phyloP scores from a whole-genome alignment of 2,888 invertebrate species.

The Campoplex nolae region DNA sequence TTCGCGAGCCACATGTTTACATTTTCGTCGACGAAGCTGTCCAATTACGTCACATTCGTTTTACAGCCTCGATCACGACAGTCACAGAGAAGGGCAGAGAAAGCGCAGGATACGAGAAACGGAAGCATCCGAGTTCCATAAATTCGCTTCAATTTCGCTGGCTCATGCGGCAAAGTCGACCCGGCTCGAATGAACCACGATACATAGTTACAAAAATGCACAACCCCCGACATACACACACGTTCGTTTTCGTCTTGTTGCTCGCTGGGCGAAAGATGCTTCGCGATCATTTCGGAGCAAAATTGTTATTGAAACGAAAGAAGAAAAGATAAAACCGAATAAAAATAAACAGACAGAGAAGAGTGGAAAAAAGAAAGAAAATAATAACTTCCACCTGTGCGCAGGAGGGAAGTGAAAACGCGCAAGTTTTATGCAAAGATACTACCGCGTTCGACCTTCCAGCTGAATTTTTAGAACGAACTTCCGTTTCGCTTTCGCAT shows the following conservation, averaged over 20 bases:
- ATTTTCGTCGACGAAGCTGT: constrained; percentile 35
- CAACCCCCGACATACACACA: not conserved
- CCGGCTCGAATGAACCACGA: not conserved
- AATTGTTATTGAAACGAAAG: constrained; percentile 43
- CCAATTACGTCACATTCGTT: constrained; percentile 50
- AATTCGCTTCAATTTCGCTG: constrained; percentile 58
- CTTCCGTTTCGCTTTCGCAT: constrained; percentile 16
- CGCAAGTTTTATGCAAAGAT: constrained; percentile 22
- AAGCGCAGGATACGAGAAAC: constrained; percentile 32
- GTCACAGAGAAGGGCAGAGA: constrained; percentile 30
- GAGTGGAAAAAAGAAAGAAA: not conserved
- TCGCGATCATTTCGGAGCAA: constrained; percentile 17
- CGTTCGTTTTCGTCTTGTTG: constrained; percentile 15
- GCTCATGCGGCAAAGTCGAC: constrained; percentile 32
- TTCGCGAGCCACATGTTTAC: constrained; percentile 6
- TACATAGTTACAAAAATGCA: constrained; percentile 21
- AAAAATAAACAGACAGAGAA: not conserved
- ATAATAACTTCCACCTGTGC: constrained; percentile 11
- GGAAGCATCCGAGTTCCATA: constrained; percentile 46
- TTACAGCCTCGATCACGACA: constrained; percentile 45
- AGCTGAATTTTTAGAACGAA: constrained; percentile 27
- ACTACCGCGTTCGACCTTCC: not conserved
- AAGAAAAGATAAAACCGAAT: constrained; percentile 24
- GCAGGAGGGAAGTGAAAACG: constrained; percentile 1
- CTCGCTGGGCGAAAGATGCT: constrained; percentile 36